Evolutionary conservation across 2,888 invertebrate genomes (phyloP).

Genomic region (Eupithecia subumbrata): DNA sequence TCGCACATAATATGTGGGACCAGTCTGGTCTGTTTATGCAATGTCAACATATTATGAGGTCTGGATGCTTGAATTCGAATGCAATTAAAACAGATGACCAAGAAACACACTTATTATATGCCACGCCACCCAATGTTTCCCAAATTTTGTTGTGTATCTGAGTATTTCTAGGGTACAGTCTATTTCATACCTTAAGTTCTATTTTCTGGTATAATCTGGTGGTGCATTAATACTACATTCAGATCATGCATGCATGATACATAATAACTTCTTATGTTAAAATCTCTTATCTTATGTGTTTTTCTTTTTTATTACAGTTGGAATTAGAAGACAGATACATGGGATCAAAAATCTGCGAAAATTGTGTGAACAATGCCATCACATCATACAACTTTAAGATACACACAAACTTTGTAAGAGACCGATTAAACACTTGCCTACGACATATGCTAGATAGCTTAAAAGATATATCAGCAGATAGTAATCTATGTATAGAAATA

Average conservation of each 20-base stretch:
- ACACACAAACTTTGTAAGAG: constrained; percentile 61
- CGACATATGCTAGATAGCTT: constrained; percentile 63
- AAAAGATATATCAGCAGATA: constrained; percentile 48
- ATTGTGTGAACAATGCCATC: constrained; percentile 68
- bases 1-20: too few relatives aligned
- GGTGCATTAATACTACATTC: background rate
- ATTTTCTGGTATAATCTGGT: background rate
- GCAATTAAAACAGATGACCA: too few relatives aligned
- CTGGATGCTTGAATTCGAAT: too few relatives aligned
- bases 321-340: constrained; percentile 66
- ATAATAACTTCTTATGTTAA: background rate
- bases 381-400: constrained; percentile 67
- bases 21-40: too few relatives aligned
- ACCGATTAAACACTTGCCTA: constrained; percentile 66
- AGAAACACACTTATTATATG: too few relatives aligned
- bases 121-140: too few relatives aligned
- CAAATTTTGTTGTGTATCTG: too few relatives aligned
- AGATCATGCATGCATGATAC: background rate
- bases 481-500: constrained; percentile 70
- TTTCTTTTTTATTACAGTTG: constrained; percentile 50
- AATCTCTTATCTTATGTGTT: background rate
- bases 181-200: background rate
- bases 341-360: constrained; percentile 74
- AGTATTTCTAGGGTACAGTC: too few relatives aligned
- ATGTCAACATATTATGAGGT: too few relatives aligned